Evolutionary conservation across 2,797 vertebrate genomes (phyloP).

Genomic region (Chanos chanos): DNA sequence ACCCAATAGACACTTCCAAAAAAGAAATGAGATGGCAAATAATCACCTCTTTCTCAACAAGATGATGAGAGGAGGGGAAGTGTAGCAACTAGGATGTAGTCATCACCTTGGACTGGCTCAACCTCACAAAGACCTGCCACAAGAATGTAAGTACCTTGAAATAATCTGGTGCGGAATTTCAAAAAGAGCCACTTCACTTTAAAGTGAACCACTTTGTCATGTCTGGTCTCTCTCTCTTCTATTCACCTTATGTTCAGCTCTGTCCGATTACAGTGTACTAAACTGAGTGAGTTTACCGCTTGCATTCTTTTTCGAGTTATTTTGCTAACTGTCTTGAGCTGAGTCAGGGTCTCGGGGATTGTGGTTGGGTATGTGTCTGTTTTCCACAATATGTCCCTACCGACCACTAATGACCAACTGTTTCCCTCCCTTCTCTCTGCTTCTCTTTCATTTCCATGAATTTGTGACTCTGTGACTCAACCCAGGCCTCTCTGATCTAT

Average conservation of each 20-base stretch:
- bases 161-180: constrained; percentile 42
- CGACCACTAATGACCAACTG: constrained; percentile 21
- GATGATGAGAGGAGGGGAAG: too few relatives aligned
- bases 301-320: constrained; percentile 42
- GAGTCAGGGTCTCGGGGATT: constrained; percentile 44
- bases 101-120: constrained; percentile 40
- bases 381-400: constrained; percentile 34
- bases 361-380: constrained; percentile 24
- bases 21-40: too few relatives aligned
- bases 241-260: background rate
- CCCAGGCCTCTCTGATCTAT: constrained; percentile 56
- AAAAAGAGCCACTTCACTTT: constrained; percentile 34
- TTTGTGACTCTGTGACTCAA: constrained; percentile 36
- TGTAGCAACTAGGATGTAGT: background rate
- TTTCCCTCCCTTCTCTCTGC: constrained; percentile 8
- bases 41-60: too few relatives aligned
- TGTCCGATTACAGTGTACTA: constrained; percentile 27
- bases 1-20: too few relatives aligned
- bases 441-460: background rate
- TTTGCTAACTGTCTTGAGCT: constrained; percentile 52
- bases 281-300: constrained; percentile 55
- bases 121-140: constrained; percentile 41
- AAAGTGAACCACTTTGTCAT: constrained; percentile 49
- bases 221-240: constrained; percentile 35
- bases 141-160: constrained; percentile 49